A percentile compares a stretch with the other conserved stretches of the same genome.
phyloP scores from a whole-genome alignment of 2,113 vertebrate species.

The Malurus elegans region DNA sequence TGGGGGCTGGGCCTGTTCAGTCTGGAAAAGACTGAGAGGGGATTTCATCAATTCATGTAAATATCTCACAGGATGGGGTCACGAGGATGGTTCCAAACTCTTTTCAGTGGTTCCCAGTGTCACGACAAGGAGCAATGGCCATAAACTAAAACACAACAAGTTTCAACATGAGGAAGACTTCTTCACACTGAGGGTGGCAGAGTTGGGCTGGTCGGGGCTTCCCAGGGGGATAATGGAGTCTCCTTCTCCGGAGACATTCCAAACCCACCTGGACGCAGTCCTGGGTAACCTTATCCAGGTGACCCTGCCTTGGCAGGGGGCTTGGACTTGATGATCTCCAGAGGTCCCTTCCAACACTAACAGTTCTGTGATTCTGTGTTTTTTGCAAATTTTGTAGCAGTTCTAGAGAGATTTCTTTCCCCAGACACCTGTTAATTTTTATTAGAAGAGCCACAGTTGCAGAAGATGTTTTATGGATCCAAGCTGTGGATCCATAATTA shows the following conservation, averaged over 20 bases:
- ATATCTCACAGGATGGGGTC: rapidly evolving
- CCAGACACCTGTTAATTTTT: not conserved
- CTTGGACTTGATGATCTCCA: not conserved
- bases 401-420: not conserved
- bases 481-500: not conserved
- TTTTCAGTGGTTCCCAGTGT: not conserved
- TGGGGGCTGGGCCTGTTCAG: not conserved
- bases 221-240: not conserved
- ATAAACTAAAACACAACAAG: not conserved
- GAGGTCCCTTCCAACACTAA: not conserved
- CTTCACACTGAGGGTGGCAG: not conserved
- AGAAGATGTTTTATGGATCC: not conserved
- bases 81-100: not conserved
- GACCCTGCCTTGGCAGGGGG: not conserved
- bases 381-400: not conserved
- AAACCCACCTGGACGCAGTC: rapidly evolving
- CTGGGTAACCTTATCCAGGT: not conserved
- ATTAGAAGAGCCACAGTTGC: not conserved
- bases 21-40: not conserved
- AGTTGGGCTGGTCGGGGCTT: not conserved
- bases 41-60: not conserved
- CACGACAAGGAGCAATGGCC: not conserved
- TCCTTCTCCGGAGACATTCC: not conserved
- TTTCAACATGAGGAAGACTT: not conserved
- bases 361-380: not conserved